Percentiles rank a stretch among this genome's conserved stretches.
Conservation (phyloP, 2,113 vertebrate species). For the Calidris pugnax region DNA sequence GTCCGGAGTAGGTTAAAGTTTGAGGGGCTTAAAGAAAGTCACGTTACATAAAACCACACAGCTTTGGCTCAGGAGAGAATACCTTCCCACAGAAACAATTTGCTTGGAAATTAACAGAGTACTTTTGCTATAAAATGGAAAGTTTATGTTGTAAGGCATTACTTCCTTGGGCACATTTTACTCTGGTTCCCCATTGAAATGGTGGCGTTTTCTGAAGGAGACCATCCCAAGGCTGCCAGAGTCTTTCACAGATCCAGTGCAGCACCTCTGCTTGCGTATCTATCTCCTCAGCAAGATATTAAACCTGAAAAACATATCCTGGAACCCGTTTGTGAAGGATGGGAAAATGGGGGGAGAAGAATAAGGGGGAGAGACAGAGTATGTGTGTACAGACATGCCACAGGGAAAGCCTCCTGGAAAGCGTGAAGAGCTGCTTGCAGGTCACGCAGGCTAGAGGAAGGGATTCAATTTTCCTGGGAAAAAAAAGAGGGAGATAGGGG, state of each 20-base stretch:
- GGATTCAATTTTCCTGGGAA: background rate
- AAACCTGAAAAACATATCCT: background rate
- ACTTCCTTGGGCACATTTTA: background rate
- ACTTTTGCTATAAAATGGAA: background rate
- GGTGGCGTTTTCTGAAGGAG: background rate
- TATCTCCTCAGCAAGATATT: background rate
- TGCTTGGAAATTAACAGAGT: background rate
- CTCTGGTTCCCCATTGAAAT: background rate
- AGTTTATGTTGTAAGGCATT: background rate
- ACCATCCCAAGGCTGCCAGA: background rate
- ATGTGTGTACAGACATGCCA: rapidly evolving
- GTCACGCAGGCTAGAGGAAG: background rate
- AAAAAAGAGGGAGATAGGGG: background rate
- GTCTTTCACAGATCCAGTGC: background rate
- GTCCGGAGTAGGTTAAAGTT: background rate
- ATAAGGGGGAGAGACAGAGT: background rate
- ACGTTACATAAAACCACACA: background rate
- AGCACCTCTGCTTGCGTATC: background rate
- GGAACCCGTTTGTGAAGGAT: background rate
- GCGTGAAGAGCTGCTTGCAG: background rate
- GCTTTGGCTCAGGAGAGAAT: background rate
- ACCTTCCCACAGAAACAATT: background rate
- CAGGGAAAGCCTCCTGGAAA: background rate
- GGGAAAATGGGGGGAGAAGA: background rate
- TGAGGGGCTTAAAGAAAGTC: background rate